Evolutionary conservation across 2,888 invertebrate genomes (phyloP), one percentile per base, ranked within the genome.

Genomic region (Buathra laborator): DNA sequence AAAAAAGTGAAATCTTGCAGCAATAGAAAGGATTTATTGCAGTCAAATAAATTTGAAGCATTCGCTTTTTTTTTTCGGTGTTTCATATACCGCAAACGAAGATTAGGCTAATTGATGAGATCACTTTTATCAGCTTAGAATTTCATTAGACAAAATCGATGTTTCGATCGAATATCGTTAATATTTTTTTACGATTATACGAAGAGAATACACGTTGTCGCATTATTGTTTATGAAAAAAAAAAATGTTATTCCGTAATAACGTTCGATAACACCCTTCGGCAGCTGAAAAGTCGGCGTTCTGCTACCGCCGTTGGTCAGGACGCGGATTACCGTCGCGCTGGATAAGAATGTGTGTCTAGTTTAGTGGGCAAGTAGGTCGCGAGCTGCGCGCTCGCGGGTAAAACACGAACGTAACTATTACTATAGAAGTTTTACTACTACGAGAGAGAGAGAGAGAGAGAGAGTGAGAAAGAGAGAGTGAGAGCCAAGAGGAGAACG

Each of bases 301-400:
- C 53, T 56, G 59, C 68, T 53, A 51, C 48, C 74, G 70, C 48
- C 37, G 59, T 62, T 72, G 76, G 75, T 83, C 71, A 76, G 80
- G 37, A 59, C 67, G 78, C 59, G 81, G 79, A 83, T 86, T 83
- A 75, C 59, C 72, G 59, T 56, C 74, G 74, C 87, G 87, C 84
- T 89, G 93, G 92, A 93, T 93, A 93, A 93, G 92, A 93, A 94
- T 93, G 93, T 94, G 90, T 94, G 94, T 94, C 94, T 94, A 94
- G 94, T 94, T 93, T 93, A 93, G 92, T 94, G 92, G 94, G 93
- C 93, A 93, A 94, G 93, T 93, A 92, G 94, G 93, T 93, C 94
- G 93, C 91, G 91, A 72, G 72, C 37, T 51, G 64, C 79, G 71
- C 64, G 85, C 85, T 75, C 79, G 82, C 92, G 93, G 92, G 93